Conservation (phyloP, 2,797 vertebrate genomes). For the Paedocypris micromegethes region DNA sequence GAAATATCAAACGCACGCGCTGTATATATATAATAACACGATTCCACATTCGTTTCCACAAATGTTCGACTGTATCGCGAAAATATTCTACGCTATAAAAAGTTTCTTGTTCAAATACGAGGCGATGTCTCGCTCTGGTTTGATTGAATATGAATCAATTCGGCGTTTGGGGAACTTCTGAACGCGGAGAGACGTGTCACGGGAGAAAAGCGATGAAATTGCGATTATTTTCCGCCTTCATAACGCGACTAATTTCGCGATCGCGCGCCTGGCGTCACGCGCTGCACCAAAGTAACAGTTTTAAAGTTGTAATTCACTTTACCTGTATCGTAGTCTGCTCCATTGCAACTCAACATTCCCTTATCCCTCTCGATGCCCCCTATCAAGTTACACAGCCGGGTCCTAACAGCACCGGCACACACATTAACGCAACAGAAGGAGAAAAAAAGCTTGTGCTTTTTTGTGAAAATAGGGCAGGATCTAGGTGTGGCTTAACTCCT, state of each 20-base stretch:
- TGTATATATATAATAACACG: constrained; percentile 9
- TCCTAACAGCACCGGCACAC: constrained; percentile 63
- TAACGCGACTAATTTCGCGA: constrained; percentile 34
- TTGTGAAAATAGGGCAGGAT: constrained; percentile 63
- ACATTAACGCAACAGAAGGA: constrained; percentile 63
- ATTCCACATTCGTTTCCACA: neutral
- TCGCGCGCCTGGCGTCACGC: constrained; percentile 26
- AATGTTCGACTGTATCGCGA: neutral
- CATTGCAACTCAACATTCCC: constrained; percentile 79
- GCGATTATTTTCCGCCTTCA: neutral
- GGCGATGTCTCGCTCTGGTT: constrained; percentile 40
- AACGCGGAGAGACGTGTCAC: constrained; percentile 15
- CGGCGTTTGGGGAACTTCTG: constrained; percentile 51
- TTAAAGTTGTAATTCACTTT: constrained; percentile 58
- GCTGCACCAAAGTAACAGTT: constrained; percentile 40
- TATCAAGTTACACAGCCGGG: constrained; percentile 77
- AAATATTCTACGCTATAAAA: constrained; percentile 45
- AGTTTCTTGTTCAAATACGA: constrained; percentile 55
- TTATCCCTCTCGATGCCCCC: constrained; percentile 53
- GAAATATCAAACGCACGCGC: constrained; percentile 53
- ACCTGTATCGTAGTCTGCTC: constrained; percentile 80
- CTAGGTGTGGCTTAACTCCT: constrained; percentile 71
- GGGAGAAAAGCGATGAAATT: neutral
- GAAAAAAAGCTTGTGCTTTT: constrained; percentile 48
- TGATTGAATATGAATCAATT: constrained; percentile 68